A percentile compares a stretch with the other conserved stretches of the same genome.
Evolutionary conservation across 2,113 vertebrate genomes (phyloP).

Genomic region (Myodes glareolus): DNA sequence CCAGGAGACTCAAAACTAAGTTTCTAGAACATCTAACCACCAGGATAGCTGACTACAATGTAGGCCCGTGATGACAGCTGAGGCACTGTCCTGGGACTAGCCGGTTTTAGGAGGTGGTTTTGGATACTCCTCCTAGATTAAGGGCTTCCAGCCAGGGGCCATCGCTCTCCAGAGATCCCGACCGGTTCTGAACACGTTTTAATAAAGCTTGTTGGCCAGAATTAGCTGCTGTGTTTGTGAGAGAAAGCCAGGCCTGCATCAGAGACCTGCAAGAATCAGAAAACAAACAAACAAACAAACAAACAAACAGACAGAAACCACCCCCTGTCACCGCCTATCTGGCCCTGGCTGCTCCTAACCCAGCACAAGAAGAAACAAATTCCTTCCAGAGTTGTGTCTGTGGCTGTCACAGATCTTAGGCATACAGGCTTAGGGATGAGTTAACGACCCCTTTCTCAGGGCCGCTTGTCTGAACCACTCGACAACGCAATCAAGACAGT

Average conservation of each 20-base stretch:
- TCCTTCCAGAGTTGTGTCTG: not conserved
- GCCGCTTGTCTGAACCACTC: not conserved
- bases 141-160: not conserved
- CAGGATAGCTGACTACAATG: accelerated
- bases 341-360: accelerated
- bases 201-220: not conserved
- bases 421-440: not conserved
- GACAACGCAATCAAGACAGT: accelerated
- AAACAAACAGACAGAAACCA: too few relatives aligned
- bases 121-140: not conserved
- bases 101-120: not conserved
- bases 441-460: not conserved
- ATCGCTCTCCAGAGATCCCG: not conserved
- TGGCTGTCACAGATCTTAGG: not conserved
- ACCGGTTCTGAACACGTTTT: not conserved
- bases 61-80: accelerated
- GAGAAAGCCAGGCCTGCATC: not conserved
- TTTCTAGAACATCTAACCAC: not conserved
- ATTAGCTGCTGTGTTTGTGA: not conserved
- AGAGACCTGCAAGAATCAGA: not conserved
- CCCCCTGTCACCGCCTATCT: too few relatives aligned
- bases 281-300: not conserved
- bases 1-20: not conserved
- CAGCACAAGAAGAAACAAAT: not conserved
- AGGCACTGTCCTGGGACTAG: not conserved